Evolutionary conservation across 2,113 vertebrate genomes (phyloP).

Genomic region (Rhinopomastus cyanomelas): DNA sequence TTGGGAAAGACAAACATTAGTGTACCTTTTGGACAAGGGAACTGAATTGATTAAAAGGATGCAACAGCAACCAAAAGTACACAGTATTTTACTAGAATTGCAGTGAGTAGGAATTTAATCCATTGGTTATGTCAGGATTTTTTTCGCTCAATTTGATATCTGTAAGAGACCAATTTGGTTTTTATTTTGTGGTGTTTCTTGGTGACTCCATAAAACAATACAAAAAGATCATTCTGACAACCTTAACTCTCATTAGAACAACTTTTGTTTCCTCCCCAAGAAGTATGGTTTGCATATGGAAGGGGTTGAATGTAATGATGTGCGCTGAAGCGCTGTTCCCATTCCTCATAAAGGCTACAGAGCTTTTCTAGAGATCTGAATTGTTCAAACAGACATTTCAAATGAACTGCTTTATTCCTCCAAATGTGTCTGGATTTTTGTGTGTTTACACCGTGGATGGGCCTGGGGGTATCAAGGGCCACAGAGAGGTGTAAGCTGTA

Average conservation of each 20-base stretch:
- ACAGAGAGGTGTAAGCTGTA: neutral
- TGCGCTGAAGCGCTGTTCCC: neutral
- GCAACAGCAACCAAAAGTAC: neutral
- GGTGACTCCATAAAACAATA: neutral
- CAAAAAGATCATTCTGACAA: neutral
- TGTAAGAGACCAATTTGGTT: neutral
- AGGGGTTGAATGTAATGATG: neutral
- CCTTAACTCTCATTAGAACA: neutral
- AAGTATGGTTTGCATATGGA: neutral
- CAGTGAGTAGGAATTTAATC: neutral
- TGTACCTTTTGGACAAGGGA: neutral
- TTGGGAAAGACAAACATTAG: slow-evolving; percentile 38
- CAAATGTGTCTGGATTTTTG: neutral
- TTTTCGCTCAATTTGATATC: neutral
- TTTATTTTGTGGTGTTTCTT: neutral
- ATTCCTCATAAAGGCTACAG: neutral
- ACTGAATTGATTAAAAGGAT: neutral
- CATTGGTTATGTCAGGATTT: neutral
- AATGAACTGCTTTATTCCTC: neutral
- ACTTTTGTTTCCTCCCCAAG: neutral
- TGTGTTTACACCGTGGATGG: neutral
- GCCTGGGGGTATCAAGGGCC: neutral
- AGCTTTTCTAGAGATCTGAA: neutral
- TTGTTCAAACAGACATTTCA: neutral
- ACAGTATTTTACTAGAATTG: neutral